Base-by-base conservation (phyloP, 2,888 invertebrate genomes). In the Imbricaverruca yamaguchii region DNA sequence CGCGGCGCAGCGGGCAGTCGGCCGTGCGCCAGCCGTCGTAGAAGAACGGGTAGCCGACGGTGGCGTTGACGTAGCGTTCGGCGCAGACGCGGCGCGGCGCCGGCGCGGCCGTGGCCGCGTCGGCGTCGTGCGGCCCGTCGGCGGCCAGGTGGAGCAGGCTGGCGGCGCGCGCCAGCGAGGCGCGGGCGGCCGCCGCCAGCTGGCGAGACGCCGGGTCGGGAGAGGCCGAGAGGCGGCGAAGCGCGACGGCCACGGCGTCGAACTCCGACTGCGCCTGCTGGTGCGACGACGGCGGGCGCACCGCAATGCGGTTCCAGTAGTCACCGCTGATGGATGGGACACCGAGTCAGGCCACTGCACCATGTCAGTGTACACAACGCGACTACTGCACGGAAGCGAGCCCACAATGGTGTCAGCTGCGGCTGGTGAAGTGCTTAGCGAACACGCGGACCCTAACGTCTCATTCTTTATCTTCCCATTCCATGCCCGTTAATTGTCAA, bases 11-110 rank as follows among this genome's bases (percentile, higher is more conserved):
- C 53, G 81, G 21, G 65, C 79, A 78, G 10, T 78, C 80, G 15
- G 81, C 81, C 10, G 82, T 77, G 21, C 83, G 83, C 59, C 83
- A 83, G 56, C 83, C 83, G 59, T 83, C 83, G n/a, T 83, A 82
- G 80, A 83, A 83, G 81, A 82, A 83, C 1, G 83, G 83, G 79
- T 82, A 83, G 63, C 83, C 84, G 57, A 81, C 74, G 53, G 81
- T 81, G 12, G 83, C 63, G 67, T 81, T 82, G n/a, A 80, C 80
- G 82, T 81, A 82, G 13, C 77, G 80, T 15, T 84, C 83, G 15
- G 80, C 81, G 39, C 84, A 84, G 25, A 83, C 83, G 53, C 83
- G 83, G 1, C 53, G 67, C 15, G 65, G 61, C 9, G 82, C 79
- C 18, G 53, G 12, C 18, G 81, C 61, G 59, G 65, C 55, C 25